A percentile compares a stretch with the other conserved stretches of the same genome.
These are phyloP conservation scores for Limanda limanda DNA, from an alignment of 2,113 vertebrate species.

Conservation along the genomic window DNA sequence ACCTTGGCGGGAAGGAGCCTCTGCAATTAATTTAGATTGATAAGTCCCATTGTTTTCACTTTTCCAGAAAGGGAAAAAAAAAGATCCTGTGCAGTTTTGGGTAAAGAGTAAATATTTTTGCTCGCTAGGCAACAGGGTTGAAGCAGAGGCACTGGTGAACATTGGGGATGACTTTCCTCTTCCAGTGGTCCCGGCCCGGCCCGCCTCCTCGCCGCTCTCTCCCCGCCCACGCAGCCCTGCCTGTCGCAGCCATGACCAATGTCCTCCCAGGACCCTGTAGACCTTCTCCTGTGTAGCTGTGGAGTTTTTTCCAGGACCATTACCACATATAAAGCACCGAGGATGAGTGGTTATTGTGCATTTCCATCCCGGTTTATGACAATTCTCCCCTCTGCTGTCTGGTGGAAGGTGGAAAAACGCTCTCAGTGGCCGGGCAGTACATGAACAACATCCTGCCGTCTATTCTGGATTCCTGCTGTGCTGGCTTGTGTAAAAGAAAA, in stretches of 20 bases:
- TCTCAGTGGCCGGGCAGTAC: conserved; percentile 36
- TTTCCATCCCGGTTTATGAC: conserved; percentile 50
- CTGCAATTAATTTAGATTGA: conserved; percentile 63
- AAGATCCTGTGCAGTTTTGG: conserved; percentile 63
- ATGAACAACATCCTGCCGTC: conserved; percentile 66
- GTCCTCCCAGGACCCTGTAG: conserved; percentile 29
- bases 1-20: conserved; percentile 11
- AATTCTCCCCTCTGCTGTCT: conserved; percentile 23
- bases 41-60: conserved; percentile 72
- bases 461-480: conserved; percentile 58
- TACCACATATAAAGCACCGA: conserved; percentile 27
- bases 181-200: conserved; percentile 53
- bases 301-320: conserved; percentile 53
- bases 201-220: conserved; percentile 15
- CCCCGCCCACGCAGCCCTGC: conserved; percentile 47
- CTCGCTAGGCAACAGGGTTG: conserved; percentile 78
- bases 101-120: conserved; percentile 80
- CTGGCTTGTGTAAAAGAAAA: conserved; percentile 57
- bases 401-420: conserved; percentile 63
- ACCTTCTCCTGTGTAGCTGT: conserved; percentile 13
- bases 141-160: conserved; percentile 59
- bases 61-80: conserved; percentile 54
- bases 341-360: conserved; percentile 30
- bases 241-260: conserved; percentile 34
- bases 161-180: conserved; percentile 66